Conservation (phyloP, 64 coral and sea anemone genomes). For the Actinia equina region DNA sequence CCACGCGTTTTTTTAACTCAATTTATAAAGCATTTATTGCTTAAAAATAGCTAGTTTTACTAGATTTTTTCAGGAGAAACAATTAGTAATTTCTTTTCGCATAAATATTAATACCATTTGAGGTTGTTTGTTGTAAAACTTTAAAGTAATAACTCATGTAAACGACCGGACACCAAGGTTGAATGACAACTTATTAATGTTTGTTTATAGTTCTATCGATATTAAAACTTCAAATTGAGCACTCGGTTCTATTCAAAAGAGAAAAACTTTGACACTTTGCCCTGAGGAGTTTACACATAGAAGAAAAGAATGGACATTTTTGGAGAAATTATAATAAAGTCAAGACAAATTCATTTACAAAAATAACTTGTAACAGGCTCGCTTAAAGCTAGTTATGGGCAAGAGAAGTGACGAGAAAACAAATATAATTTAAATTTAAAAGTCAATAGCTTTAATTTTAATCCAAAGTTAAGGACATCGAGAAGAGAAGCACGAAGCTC, state of each 20-base stretch:
- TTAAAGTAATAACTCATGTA: not conserved
- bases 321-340: not conserved
- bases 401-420: not conserved
- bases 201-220: not conserved
- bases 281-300: not conserved
- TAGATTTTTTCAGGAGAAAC: not conserved
- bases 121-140: not conserved
- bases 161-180: not conserved
- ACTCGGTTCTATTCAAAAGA: not conserved
- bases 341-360: not conserved
- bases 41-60: not conserved
- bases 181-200: not conserved
- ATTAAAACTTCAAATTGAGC: constrained; percentile 3
- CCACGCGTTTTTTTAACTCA: too few species aligned
- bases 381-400: not conserved
- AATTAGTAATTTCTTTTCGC: not conserved
- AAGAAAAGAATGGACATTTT: too few species aligned
- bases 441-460: not conserved
- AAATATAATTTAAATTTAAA: not conserved
- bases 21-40: not conserved
- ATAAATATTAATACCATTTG: not conserved
- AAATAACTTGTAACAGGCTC: not conserved
- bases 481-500: not conserved
- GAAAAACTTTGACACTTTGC: not conserved
- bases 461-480: not conserved